These are phyloP conservation scores for Zaprionus ghesquierei DNA, from an alignment of 1,140 invertebrate species.

Conservation along the genomic window DNA sequence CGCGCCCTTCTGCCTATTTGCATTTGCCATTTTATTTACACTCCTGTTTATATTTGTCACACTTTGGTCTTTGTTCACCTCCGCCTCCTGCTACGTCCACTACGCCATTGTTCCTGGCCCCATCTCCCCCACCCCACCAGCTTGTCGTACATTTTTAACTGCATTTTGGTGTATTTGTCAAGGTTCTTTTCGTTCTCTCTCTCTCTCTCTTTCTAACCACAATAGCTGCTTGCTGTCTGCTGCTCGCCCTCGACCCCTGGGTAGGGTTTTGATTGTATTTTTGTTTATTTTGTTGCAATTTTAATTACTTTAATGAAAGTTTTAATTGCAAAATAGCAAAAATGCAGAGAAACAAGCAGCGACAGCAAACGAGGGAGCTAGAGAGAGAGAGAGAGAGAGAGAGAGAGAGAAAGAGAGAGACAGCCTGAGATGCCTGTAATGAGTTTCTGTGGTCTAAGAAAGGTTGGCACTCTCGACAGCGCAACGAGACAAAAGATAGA, in stretches of 20 bases:
- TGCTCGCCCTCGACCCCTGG: not conserved
- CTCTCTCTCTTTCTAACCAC: constrained; percentile 19
- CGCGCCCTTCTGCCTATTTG: constrained; percentile 23
- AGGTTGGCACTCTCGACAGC: constrained; percentile 69
- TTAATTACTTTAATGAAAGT: constrained; percentile 82
- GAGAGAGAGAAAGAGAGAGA: not conserved
- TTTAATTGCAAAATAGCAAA: constrained; percentile 80
- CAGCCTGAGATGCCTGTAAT: constrained; percentile 47
- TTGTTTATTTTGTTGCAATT: constrained; percentile 81
- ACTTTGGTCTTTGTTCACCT: constrained; percentile 66
- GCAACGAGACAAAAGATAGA: not conserved
- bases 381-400: not conserved
- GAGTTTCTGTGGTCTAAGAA: constrained; percentile 78
- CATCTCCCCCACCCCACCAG: not conserved
- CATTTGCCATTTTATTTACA: constrained; percentile 77
- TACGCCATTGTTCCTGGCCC: not conserved
- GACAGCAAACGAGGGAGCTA: not conserved
- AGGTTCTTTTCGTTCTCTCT: constrained; percentile 30
- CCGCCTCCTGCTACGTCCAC: not conserved
- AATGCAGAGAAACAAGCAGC: constrained; percentile 41
- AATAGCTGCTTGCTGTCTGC: not conserved
- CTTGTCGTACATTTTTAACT: constrained; percentile 62
- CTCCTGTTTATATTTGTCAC: constrained; percentile 79
- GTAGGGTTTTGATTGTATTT: constrained; percentile 76
- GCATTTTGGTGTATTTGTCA: constrained; percentile 76